phyloP scores from a whole-genome alignment of 2,888 invertebrate genomes.

The Tetropium fuscum region DNA sequence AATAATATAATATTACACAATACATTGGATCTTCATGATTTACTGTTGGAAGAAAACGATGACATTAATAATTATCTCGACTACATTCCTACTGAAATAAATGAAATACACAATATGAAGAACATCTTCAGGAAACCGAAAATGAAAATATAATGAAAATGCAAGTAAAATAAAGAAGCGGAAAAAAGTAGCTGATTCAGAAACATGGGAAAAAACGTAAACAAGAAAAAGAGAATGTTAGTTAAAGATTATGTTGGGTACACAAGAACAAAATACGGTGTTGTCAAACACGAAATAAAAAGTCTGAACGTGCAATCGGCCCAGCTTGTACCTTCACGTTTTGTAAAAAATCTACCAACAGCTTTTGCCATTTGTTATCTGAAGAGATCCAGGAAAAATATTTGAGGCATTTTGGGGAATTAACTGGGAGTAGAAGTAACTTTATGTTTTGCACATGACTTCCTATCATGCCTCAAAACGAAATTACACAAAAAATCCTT shows the following conservation, averaged over 20 bases:
- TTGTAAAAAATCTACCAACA: slow-evolving; percentile 4
- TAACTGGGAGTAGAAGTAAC: background rate
- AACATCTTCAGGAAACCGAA: background rate
- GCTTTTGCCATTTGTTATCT: slow-evolving; percentile 13
- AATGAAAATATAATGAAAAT: slow-evolving; percentile 3
- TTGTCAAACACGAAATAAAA: too few species aligned
- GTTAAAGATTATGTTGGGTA: too few species aligned
- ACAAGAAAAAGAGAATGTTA: slow-evolving; percentile 12
- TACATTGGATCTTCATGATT: slow-evolving; percentile 4
- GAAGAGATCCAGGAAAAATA: slow-evolving; percentile 7
- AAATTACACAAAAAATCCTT: slow-evolving; percentile 5
- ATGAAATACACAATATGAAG: slow-evolving; percentile 5
- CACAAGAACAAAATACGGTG: too few species aligned
- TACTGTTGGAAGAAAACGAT: background rate
- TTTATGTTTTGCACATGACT: slow-evolving; percentile 7
- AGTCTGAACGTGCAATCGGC: background rate
- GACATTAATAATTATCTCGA: slow-evolving; percentile 1
- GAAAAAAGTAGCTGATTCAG: background rate
- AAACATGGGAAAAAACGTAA: slow-evolving; percentile 8
- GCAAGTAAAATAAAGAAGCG: slow-evolving; percentile 1
- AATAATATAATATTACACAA: slow-evolving; percentile 2
- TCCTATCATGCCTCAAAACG: background rate
- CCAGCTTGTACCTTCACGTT: background rate
- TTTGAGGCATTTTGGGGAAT: slow-evolving; percentile 2
- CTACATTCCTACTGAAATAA: slow-evolving; percentile 4